Base-by-base conservation (phyloP, 2,888 invertebrate genomes). In the Nesidiocoris tenuis region DNA sequence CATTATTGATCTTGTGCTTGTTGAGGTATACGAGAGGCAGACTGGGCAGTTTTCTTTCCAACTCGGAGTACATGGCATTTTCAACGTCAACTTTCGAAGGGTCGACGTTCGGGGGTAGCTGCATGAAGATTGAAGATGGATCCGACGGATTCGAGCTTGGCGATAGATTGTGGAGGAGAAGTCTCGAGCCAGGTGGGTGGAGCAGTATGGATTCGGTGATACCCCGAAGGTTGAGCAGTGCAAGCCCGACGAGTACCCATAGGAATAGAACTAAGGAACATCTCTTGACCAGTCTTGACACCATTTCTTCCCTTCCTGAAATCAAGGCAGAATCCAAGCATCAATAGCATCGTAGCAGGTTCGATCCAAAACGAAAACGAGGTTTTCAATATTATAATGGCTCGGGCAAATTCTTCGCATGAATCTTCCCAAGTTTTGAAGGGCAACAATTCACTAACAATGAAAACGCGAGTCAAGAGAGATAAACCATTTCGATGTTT, bases 1-100 rank as follows among this genome's bases (percentile, higher is more conserved):
- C 82, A 80, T 90, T 88, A 83, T 91, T 91, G 82, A 92, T 91
- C 82, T 91, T 92, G 83, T 91, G 90, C 80, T 90, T 90, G 83
- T 90, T 90, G 94, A 94, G 95, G 84, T 93, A 94, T 76, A 90
- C 89, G 65, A 94, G 89, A 1, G 95, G 95, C 57, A 95, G 86
- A 80, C 92, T 94, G 2, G 95, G 94, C 82, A 94, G 87, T 56
- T 90, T 87, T 16, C 89, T 88, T 83, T 93, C 92, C 75, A 94
- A 91, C 82, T 93, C 92, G 9, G 78, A 75, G 57, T 81, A 76
- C 54, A 81, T 78, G 17, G 78, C 74, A 12, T 78, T 91, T 82
- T 95, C 94, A 70, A 88, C 86, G 61, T 87, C 84, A n/a, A 85
- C 85, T 0, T 88, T 87, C 59, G 87, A 86, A 78, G 86, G 87